Percentiles rank a stretch among this genome's conserved stretches.
These are phyloP conservation scores for Cichlasoma orientale DNA, from an alignment of 2,797 vertebrate species.

Conservation along the genomic window DNA sequence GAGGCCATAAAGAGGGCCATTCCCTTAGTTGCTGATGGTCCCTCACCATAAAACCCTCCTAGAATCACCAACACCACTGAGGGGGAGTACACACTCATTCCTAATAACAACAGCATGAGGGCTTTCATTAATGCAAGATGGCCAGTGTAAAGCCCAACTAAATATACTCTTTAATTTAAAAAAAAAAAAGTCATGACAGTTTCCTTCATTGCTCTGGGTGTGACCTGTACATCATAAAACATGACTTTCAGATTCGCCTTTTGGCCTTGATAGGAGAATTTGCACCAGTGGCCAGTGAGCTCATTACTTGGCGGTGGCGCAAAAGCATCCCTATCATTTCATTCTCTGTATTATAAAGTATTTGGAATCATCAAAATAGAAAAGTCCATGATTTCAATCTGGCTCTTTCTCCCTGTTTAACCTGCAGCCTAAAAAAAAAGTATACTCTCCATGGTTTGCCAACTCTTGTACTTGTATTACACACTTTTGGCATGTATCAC, in stretches of 20 bases:
- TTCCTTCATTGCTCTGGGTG: slow-evolving; percentile 57
- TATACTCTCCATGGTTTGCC: background rate
- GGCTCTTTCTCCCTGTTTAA: background rate
- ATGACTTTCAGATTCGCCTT: slow-evolving; percentile 28
- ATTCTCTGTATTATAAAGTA: background rate
- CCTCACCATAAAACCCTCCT: slow-evolving; percentile 49
- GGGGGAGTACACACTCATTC: slow-evolving; percentile 41
- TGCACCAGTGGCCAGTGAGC: slow-evolving; percentile 20
- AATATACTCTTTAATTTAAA: slow-evolving; percentile 62
- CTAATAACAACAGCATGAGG: slow-evolving; percentile 42
- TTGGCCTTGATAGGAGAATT: slow-evolving; percentile 12
- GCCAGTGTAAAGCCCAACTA: slow-evolving; percentile 39
- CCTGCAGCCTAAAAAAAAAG: background rate
- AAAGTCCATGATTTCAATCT: background rate
- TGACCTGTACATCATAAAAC: slow-evolving; percentile 41
- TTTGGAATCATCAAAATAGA: background rate
- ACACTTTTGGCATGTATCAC: background rate
- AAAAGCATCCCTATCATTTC: slow-evolving; percentile 19
- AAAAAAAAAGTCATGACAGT: slow-evolving; percentile 40
- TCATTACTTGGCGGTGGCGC: slow-evolving; percentile 14
- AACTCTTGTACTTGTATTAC: background rate
- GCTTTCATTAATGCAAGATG: slow-evolving; percentile 58
- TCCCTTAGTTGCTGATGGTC: slow-evolving; percentile 43
- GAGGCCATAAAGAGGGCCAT: slow-evolving; percentile 44
- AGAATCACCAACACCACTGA: slow-evolving; percentile 39